These are phyloP conservation scores for Montipora sp. DNA, from an alignment of 64 coral and sea anemone genomes.

Conservation along the genomic window DNA sequence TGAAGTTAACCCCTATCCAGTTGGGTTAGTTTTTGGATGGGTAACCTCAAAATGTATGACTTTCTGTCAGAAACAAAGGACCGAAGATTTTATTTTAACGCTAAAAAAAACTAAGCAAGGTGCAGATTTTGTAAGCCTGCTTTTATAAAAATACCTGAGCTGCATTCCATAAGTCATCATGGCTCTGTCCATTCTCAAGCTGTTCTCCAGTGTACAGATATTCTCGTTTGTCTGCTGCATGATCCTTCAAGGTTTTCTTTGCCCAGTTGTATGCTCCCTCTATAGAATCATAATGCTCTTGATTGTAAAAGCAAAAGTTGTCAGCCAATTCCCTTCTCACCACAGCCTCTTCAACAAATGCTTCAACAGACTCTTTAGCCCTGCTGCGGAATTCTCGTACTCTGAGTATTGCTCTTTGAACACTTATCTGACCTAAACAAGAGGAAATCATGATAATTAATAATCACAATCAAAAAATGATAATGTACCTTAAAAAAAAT, in stretches of 20 bases:
- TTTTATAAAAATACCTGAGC: slow-evolving; percentile 59
- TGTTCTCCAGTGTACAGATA: slow-evolving; percentile 70
- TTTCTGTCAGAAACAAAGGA: no score
- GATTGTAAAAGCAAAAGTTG: slow-evolving; percentile 76
- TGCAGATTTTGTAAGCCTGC: no score
- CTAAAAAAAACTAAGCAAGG: no score
- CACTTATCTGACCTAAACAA: slow-evolving; percentile 66
- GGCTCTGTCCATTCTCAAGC: slow-evolving; percentile 63
- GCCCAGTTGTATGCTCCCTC: slow-evolving; percentile 74
- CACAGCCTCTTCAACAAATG: slow-evolving; percentile 78
- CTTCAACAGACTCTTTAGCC: slow-evolving; percentile 76
- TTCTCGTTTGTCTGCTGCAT: slow-evolving; percentile 65
- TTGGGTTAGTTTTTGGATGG: no score
- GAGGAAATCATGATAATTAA: no score
- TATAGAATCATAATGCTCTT: slow-evolving; percentile 71
- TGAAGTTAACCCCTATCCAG: no score
- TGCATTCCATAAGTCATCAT: slow-evolving; percentile 90
- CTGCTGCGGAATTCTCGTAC: slow-evolving; percentile 48
- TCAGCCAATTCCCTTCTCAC: slow-evolving; percentile 73
- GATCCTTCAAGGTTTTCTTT: slow-evolving; percentile 65
- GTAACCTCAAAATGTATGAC: no score
- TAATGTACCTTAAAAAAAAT: slow-evolving; percentile 5
- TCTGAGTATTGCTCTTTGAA: slow-evolving; percentile 75
- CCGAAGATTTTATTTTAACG: no score
- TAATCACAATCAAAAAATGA: background rate